phyloP scores from a whole-genome alignment of 2,797 vertebrate genomes.

The Epinephelus coioides region DNA sequence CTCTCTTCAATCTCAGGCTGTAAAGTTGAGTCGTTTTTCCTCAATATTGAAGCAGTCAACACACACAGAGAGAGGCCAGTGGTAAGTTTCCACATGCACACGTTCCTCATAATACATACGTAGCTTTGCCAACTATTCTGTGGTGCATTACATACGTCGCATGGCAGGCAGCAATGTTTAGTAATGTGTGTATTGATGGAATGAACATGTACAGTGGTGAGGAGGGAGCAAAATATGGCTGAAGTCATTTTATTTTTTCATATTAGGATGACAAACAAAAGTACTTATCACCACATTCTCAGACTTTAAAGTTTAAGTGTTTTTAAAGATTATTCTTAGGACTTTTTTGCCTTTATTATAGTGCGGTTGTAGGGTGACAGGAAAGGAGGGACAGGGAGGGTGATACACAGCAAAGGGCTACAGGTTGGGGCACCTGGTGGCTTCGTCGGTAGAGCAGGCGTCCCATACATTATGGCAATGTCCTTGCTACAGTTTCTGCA shows the following conservation, averaged over 20 bases:
- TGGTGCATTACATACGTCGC: neutral
- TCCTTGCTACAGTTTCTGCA: too few species aligned
- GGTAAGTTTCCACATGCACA: conserved; percentile 69
- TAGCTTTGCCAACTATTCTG: conserved; percentile 25
- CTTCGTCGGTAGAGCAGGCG: too few species aligned
- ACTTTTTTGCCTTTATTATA: too few species aligned
- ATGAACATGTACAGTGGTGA: neutral
- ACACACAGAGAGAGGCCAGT: conserved; percentile 85
- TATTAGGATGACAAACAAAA: neutral
- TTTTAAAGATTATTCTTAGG: too few species aligned
- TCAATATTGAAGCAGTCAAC: conserved; percentile 87
- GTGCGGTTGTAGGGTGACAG: too few species aligned
- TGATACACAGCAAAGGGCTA: too few species aligned
- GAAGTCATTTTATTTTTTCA: neutral
- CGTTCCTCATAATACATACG: conserved; percentile 18
- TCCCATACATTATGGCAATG: too few species aligned
- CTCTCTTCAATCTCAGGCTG: conserved; percentile 75
- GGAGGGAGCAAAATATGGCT: neutral
- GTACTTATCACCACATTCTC: neutral
- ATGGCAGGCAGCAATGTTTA: neutral
- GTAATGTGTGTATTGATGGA: neutral
- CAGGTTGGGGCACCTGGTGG: too few species aligned
- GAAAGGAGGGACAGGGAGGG: too few species aligned
- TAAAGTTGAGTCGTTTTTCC: conserved; percentile 83
- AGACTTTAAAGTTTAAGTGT: neutral